A percentile compares a stretch with the other conserved stretches of the same genome.
phyloP scores from a whole-genome alignment of 2,888 invertebrate species.

The Cheilosia impressa region DNA sequence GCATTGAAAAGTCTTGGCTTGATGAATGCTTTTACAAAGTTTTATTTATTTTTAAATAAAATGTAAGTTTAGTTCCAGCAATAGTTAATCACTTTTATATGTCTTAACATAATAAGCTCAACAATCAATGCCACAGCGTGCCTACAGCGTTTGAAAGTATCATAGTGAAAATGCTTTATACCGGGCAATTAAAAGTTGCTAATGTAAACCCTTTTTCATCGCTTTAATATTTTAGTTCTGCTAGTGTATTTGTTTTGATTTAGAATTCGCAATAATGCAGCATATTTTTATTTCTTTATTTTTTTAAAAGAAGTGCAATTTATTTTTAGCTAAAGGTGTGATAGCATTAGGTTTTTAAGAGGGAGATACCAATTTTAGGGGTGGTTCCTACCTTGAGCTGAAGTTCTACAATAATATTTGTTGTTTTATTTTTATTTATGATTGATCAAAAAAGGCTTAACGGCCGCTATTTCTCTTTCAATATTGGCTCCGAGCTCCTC shows the following conservation, averaged over 20 bases:
- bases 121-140: constrained; percentile 52
- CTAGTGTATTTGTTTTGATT: neutral
- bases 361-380: too few relatives aligned
- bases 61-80: constrained; percentile 7
- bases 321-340: neutral
- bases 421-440: too few relatives aligned
- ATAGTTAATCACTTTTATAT: constrained; percentile 29
- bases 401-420: too few relatives aligned
- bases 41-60: constrained; percentile 43
- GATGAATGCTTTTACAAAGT: constrained; percentile 70
- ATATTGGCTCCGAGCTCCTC: too few relatives aligned
- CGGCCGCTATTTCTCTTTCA: too few relatives aligned
- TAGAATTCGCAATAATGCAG: neutral
- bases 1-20: constrained; percentile 42
- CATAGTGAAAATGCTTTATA: neutral
- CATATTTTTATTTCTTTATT: neutral
- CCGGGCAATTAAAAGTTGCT: neutral
- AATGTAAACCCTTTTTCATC: neutral
- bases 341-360: too few relatives aligned
- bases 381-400: too few relatives aligned
- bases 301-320: neutral
- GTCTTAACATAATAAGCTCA: constrained; percentile 33
- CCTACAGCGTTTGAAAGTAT: constrained; percentile 25
- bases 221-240: constrained; percentile 1
- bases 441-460: too few relatives aligned